These are phyloP conservation scores for Pimpla rufipes DNA, from an alignment of 2,888 invertebrate genomes.

Conservation along the genomic window DNA sequence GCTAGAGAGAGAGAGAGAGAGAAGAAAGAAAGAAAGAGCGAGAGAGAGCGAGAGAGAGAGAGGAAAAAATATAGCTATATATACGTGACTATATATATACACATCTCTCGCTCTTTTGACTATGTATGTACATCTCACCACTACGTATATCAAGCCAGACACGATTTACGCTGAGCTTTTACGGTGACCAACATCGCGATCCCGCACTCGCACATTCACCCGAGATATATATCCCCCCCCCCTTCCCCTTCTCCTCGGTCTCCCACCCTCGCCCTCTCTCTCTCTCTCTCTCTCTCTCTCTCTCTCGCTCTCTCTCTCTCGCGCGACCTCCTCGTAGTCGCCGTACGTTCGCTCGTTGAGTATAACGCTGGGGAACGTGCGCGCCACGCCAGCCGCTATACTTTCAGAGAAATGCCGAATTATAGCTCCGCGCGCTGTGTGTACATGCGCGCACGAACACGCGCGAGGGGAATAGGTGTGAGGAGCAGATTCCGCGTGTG, in stretches of 20 bases:
- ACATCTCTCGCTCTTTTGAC: neutral
- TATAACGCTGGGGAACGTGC: conserved; percentile 49
- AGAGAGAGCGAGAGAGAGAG: no score
- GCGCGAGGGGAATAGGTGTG: neutral
- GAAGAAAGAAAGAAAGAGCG: neutral
- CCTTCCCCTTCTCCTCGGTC: neutral
- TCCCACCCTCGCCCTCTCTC: neutral
- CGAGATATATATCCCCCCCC: conserved; percentile 31
- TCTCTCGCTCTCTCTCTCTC: neutral
- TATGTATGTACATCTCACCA: conserved; percentile 14
- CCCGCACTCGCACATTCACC: conserved; percentile 55
- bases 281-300: neutral
- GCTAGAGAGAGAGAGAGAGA: no score
- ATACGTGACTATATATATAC: neutral
- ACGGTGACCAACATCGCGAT: conserved; percentile 55
- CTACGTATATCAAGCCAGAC: conserved; percentile 34
- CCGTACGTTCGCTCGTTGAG: conserved; percentile 1
- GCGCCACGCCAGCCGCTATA: conserved; percentile 55
- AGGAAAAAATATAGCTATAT: neutral
- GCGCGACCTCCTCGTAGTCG: conserved; percentile 10
- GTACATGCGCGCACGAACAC: neutral
- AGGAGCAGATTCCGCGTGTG: neutral
- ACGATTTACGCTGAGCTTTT: conserved; percentile 60
- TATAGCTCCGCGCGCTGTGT: conserved; percentile 41
- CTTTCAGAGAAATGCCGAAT: conserved; percentile 64